These are phyloP conservation scores for Rousettus madagascariensis DNA, from an alignment of 2,797 vertebrate species.

Conservation along the genomic window DNA sequence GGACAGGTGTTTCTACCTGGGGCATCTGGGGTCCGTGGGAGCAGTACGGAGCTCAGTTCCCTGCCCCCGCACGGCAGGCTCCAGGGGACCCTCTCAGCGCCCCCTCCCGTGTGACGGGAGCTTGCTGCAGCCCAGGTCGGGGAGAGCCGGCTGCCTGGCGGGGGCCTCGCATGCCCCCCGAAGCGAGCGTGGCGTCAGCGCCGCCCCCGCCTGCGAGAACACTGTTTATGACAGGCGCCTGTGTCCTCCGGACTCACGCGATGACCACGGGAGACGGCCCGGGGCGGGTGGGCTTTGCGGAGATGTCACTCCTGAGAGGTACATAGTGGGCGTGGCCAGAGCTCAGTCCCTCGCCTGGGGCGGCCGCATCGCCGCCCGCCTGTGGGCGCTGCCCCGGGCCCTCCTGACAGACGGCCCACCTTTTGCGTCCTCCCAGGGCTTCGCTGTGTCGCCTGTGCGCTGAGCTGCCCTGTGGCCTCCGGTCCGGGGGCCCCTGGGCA, in stretches of 20 bases:
- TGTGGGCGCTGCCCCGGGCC: background rate
- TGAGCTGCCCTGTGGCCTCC: too few species aligned
- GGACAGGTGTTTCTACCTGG: rapidly evolving
- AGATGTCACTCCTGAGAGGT: background rate
- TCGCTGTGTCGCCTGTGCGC: background rate
- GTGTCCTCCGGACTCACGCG: background rate
- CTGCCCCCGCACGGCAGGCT: background rate
- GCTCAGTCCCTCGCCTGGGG: too few species aligned
- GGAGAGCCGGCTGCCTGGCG: background rate
- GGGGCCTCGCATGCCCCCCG: background rate
- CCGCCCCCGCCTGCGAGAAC: background rate
- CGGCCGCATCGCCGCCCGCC: too few species aligned
- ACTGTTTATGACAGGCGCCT: background rate
- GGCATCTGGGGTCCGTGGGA: background rate
- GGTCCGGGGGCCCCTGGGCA: background rate
- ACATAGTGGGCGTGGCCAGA: rapidly evolving
- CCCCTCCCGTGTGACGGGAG: background rate
- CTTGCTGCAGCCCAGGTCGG: background rate
- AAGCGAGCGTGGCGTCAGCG: background rate
- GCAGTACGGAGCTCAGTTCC: background rate
- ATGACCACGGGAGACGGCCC: too few species aligned
- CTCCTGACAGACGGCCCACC: rapidly evolving
- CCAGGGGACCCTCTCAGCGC: too few species aligned
- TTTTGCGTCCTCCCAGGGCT: background rate
- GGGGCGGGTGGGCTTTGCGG: rapidly evolving